Evolutionary conservation across 2,888 invertebrate species (phyloP), one percentile per base, ranked within the genome.

Genomic region (Sphecodes monilicornis): DNA sequence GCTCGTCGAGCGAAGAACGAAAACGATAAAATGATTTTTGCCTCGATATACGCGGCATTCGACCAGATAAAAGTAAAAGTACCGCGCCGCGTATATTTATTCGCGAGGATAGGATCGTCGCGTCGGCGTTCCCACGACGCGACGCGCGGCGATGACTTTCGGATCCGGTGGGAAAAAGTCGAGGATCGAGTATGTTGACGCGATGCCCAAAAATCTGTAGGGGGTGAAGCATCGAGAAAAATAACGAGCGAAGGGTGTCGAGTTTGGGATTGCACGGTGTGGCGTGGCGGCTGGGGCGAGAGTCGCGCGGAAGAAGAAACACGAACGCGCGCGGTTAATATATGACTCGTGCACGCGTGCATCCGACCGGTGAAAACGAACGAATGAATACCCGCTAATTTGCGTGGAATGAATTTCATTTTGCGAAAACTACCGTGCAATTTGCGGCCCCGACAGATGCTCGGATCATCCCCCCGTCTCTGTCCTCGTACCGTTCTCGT

Each of bases 371-470:
- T 68, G 64, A 66, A 46, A 43, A 32, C 79, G 78, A 71, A 80
- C 86, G 81, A 84, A 84, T 84, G 86, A 88, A 87, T 88, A 76
- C 80, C 76, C 78, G 76, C 80, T 89, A 89, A 89, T 89, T 89
- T 87, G 85, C 83, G 88, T 85, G 83, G 87, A 89, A 89, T 85
- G 83, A 83, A 89, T 89, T 89, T 86, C 83, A 89, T 86, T 88
- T 87, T 79, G 84, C 74, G 83, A 86, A 89, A 88, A 88, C 85
- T 76, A 79, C 72, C 76, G 69, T 73, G 66, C 82, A 80, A 82
- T 80, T 82, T 82, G 80, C 71, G 76, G 75, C 76, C 66, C 80
- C 60, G 75, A 84, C 69, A 66, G 78, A 78, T 78, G 78, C 71
- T 64, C 73, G 43, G 54, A 39, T 29, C 43, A 10, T 26, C 43